Base-by-base conservation (phyloP, 92 coral and sea anemone species). In the Porites evermanni region DNA sequence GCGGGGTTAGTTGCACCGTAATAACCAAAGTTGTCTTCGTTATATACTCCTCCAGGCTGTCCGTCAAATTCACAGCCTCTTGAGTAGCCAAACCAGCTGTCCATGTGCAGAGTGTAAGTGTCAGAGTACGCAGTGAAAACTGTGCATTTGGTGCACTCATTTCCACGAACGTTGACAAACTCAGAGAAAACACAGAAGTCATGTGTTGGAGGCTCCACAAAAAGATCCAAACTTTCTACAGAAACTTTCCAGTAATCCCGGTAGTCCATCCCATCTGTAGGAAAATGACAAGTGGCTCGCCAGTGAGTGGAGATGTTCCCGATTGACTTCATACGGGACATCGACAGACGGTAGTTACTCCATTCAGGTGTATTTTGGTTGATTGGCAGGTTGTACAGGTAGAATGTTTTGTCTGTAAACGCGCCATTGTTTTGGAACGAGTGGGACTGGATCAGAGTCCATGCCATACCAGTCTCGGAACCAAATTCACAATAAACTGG, bases 361-460 rank as follows among this genome's bases (percentile, higher is more conserved):
- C 70, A 89, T 56, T 84, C 67, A 26, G 89, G 89, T 1, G 47
- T 64, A 67, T 50, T 63, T 74, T 84, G 84, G 86, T 84, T 78
- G 56, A 78, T 14, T 76, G 89, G 89, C 60, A 68, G 53, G 56
- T 89, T 54, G 64, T 72, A 17, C 21, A 20, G 67, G 38, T 69
- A 78, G 72, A 84, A 77, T 17, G 86, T 13, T 21, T 18, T 50
- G n/a, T 1, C 7, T 19, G 19, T 85, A 14, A 81, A 87, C 64
- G 56, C 9, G 16, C 6, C 29, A 7, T 11, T 53, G 54, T 64
- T 44, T 12, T 16, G 8, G 12, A 21, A 13, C 2, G 44, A 50
- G 56, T 79, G 32, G 1, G 86, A 87, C 80, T 67, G 53, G 65
- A 87, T 74, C 47, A 89, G 86, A 51, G 92, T 89, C 92, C 92